A percentile compares a stretch with the other conserved stretches of the same genome.
Conservation (phyloP, 1,140 invertebrate genomes). For the Drosophila kepulauana region DNA sequence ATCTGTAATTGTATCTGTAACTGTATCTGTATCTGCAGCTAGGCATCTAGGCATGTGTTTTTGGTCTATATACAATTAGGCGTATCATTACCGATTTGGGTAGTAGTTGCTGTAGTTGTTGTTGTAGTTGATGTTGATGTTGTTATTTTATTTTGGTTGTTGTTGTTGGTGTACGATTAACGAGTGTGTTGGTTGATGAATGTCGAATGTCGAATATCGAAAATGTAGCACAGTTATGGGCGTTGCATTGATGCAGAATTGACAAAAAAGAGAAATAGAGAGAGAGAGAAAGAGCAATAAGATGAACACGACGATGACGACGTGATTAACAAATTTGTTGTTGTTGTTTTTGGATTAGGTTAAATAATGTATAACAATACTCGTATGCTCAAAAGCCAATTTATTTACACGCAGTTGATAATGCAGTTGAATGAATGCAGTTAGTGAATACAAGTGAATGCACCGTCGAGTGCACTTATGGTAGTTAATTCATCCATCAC, state of each 20-base stretch:
- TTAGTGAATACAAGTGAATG: constrained; percentile 6
- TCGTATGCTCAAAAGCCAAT: constrained; percentile 70
- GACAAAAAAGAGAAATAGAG: constrained; percentile 41
- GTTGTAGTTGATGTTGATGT: constrained; percentile 37
- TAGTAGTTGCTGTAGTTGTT: constrained; percentile 71
- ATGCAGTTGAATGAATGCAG: constrained; percentile 19
- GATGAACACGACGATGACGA: constrained; percentile 47
- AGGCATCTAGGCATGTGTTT: neutral
- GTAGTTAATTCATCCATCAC: neutral
- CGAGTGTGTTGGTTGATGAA: constrained; percentile 50
- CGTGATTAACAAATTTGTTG: constrained; percentile 55
- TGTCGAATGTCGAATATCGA: constrained; percentile 24
- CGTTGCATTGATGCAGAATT: constrained; percentile 54
- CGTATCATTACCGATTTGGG: constrained; percentile 76
- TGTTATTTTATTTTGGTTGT: constrained; percentile 19
- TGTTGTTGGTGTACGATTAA: constrained; percentile 53
- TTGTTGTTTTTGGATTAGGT: constrained; percentile 21
- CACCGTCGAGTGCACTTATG: neutral
- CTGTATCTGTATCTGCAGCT: constrained; percentile 14
- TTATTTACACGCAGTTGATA: constrained; percentile 47
- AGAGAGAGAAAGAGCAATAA: constrained; percentile 49
- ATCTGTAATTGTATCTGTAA: constrained; percentile 33
- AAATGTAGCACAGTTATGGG: constrained; percentile 63
- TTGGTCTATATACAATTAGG: constrained; percentile 52
- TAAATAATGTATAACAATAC: neutral